Evolutionary conservation across 2,797 vertebrate species (phyloP).

Genomic region (Xenentodon cancila): DNA sequence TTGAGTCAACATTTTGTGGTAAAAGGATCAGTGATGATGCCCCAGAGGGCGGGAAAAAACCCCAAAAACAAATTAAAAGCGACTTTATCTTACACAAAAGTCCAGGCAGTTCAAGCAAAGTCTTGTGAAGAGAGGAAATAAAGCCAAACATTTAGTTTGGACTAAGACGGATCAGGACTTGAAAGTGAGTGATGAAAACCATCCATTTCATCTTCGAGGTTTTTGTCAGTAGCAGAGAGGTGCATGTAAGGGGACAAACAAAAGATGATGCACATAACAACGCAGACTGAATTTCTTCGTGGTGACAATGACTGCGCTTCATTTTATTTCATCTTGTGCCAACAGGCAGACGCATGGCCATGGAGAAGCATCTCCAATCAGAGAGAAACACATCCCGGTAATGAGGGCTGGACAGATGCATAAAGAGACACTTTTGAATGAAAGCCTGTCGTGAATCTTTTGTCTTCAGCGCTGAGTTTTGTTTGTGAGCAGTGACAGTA

Average conservation of each 20-base stretch:
- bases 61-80: no score
- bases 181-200: background rate
- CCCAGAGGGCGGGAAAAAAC: no score
- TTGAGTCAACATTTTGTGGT: no score
- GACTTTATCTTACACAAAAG: no score
- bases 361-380: conserved; percentile 44
- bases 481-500: conserved; percentile 64
- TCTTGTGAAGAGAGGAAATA: no score
- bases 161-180: no score
- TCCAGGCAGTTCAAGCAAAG: no score
- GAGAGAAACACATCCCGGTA: conserved; percentile 34
- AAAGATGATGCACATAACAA: no score
- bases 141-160: no score
- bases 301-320: background rate
- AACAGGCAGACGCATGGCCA: conserved; percentile 11
- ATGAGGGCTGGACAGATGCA: conserved; percentile 45
- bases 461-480: conserved; percentile 50
- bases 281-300: background rate
- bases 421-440: conserved; percentile 37
- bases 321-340: conserved; percentile 9
- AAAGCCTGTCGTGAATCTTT: conserved; percentile 39
- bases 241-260: background rate
- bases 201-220: background rate
- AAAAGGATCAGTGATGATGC: no score
- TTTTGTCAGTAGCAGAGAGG: background rate